phyloP scores from a whole-genome alignment of 2,113 vertebrate genomes.

The Mesocricetus auratus region DNA sequence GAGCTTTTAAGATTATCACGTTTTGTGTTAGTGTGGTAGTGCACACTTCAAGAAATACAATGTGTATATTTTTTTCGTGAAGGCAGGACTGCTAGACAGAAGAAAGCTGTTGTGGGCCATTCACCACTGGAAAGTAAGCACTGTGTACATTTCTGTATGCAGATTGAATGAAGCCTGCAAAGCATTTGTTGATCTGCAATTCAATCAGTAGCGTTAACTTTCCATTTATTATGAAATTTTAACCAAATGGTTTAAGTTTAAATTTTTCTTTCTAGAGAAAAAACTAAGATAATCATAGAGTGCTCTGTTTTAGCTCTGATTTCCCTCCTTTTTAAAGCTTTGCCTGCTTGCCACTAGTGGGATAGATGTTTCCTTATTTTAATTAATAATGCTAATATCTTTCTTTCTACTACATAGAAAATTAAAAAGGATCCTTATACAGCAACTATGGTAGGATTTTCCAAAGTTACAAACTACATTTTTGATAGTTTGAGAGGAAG shows the following conservation, averaged over 20 bases:
- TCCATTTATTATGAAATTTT: conserved; percentile 43
- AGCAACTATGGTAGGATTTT: conserved; percentile 95
- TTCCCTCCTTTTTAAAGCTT: conserved; percentile 24
- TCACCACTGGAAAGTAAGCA: conserved; percentile 77
- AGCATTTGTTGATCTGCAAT: conserved; percentile 45
- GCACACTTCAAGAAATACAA: conserved; percentile 57
- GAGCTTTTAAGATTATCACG: conserved; percentile 61
- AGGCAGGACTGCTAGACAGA: conserved; percentile 72
- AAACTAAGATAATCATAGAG: conserved; percentile 77
- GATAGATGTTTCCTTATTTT: conserved; percentile 55
- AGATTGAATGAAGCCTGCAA: conserved; percentile 59
- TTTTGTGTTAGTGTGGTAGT: conserved; percentile 60
- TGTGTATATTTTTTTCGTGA: conserved; percentile 48
- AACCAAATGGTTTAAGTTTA: conserved; percentile 38
- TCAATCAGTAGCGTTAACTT: conserved; percentile 67
- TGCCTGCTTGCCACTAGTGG: neutral
- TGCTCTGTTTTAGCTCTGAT: conserved; percentile 76
- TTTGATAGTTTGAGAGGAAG: conserved; percentile 92
- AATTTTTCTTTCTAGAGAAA: conserved; percentile 62
- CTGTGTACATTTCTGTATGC: conserved; percentile 32
- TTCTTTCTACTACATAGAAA: conserved; percentile 89
- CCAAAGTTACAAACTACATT: conserved; percentile 98
- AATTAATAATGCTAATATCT: conserved; percentile 74
- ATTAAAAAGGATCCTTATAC: conserved; percentile 95
- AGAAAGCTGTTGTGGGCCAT: conserved; percentile 75